These are phyloP conservation scores for Melanophora roralis DNA, from an alignment of 2,888 invertebrate species.

Conservation along the genomic window DNA sequence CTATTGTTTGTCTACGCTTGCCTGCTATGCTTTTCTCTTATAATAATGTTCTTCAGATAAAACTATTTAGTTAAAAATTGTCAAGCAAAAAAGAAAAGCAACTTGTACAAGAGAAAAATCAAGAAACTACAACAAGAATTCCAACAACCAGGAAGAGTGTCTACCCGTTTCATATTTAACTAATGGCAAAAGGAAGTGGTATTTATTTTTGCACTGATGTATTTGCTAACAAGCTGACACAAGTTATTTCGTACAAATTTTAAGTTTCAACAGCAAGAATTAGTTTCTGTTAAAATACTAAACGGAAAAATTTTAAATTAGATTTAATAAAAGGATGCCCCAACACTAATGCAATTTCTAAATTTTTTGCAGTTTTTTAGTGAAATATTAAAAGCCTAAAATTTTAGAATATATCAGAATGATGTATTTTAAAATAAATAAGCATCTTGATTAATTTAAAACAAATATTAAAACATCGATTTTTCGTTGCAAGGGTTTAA, in stretches of 20 bases:
- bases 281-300: too few species aligned
- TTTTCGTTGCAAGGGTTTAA: too few species aligned
- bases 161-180: slow-evolving; percentile 40
- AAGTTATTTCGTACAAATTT: background rate
- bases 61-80: slow-evolving; percentile 59
- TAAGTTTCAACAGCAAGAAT: too few species aligned
- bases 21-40: slow-evolving; percentile 31
- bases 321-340: too few species aligned
- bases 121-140: slow-evolving; percentile 19
- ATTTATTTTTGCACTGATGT: slow-evolving; percentile 3
- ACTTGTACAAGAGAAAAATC: slow-evolving; percentile 18
- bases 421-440: too few species aligned
- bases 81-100: slow-evolving; percentile 48
- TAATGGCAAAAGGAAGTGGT: slow-evolving; percentile 55
- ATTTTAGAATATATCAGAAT: too few species aligned
- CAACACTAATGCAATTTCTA: too few species aligned
- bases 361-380: too few species aligned
- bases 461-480: too few species aligned
- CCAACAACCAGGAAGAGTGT: slow-evolving; percentile 33
- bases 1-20: background rate
- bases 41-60: slow-evolving; percentile 54
- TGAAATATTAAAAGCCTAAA: too few species aligned
- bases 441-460: too few species aligned
- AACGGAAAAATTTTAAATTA: too few species aligned
- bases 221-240: background rate